A percentile compares a stretch with the other conserved stretches of the same genome.
Conservation (phyloP, 2,113 vertebrate species). For the Microcebus murinus region DNA sequence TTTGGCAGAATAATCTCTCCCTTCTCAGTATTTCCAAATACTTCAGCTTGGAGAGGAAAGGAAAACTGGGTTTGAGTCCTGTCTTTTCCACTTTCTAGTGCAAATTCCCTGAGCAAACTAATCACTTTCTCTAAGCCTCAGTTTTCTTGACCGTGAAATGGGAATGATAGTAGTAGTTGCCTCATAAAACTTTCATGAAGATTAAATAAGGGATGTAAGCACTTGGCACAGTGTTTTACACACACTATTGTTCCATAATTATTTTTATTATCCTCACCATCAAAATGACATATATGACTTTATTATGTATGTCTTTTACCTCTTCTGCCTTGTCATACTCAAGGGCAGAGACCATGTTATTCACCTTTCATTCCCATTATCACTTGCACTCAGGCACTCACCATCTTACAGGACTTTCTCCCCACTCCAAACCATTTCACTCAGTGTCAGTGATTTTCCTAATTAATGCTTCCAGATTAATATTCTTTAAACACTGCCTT, state of each 20-base stretch:
- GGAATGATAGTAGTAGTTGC: not conserved
- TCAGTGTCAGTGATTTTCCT: not conserved
- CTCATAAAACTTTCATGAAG: not conserved
- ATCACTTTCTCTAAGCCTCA: not conserved
- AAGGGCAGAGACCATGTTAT: not conserved
- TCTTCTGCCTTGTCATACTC: not conserved
- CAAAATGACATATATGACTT: not conserved
- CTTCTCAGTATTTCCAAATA: not conserved
- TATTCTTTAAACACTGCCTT: conserved; percentile 26
- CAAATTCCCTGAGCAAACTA: not conserved
- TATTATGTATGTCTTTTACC: not conserved
- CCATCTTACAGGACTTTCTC: not conserved
- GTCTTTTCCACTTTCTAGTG: not conserved
- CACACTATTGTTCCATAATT: not conserved
- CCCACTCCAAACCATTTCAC: not conserved
- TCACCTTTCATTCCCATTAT: not conserved
- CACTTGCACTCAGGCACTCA: not conserved
- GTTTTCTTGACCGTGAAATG: not conserved
- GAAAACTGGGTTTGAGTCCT: not conserved
- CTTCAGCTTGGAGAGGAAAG: not conserved
- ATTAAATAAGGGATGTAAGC: not conserved
- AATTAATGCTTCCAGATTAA: not conserved
- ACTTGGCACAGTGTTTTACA: not conserved
- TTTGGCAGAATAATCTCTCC: not conserved
- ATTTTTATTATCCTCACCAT: not conserved